Percentiles rank a stretch among this genome's conserved stretches.
These are phyloP conservation scores for Notodonta dromedarius DNA, from an alignment of 2,888 invertebrate species.

Conservation along the genomic window DNA sequence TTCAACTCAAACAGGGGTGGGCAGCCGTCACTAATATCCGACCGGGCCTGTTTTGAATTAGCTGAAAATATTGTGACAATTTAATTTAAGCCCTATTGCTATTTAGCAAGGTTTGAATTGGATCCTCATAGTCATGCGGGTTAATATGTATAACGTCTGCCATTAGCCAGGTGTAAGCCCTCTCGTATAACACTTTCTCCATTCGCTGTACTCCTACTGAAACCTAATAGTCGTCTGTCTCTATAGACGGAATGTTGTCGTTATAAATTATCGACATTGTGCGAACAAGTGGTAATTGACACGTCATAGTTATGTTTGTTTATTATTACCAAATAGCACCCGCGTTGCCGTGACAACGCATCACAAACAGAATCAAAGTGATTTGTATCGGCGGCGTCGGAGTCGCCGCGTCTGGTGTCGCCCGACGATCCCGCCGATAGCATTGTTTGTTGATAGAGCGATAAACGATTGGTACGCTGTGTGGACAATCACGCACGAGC, in stretches of 20 bases:
- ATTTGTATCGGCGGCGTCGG: constrained; percentile 26
- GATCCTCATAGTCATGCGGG: constrained; percentile 27
- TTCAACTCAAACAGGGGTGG: constrained; percentile 63
- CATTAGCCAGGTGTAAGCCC: constrained; percentile 42
- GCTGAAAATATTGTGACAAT: constrained; percentile 18
- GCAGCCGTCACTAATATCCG: constrained; percentile 56
- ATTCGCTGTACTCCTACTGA: constrained; percentile 29
- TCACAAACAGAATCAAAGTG: constrained; percentile 19
- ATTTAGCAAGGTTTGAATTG: constrained; percentile 32
- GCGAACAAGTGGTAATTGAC: constrained; percentile 7
- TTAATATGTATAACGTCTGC: constrained; percentile 37
- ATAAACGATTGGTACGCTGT: constrained; percentile 50
- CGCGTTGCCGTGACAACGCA: constrained; percentile 33
- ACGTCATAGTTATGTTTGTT: background rate
- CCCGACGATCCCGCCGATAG: constrained; percentile 50
- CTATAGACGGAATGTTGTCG: constrained; percentile 36
- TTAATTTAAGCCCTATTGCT: constrained; percentile 41
- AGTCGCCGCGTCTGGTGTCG: constrained; percentile 37
- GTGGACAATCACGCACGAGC: constrained; percentile 36
- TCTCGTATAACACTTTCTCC: constrained; percentile 49
- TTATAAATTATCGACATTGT: constrained; percentile 27
- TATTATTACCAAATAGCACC: constrained; percentile 27
- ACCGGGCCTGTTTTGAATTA: constrained; percentile 39
- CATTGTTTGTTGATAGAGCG: constrained; percentile 63
- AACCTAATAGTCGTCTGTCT: constrained; percentile 32